Conservation (phyloP, 2,113 vertebrate genomes). For the Chauna torquata region DNA sequence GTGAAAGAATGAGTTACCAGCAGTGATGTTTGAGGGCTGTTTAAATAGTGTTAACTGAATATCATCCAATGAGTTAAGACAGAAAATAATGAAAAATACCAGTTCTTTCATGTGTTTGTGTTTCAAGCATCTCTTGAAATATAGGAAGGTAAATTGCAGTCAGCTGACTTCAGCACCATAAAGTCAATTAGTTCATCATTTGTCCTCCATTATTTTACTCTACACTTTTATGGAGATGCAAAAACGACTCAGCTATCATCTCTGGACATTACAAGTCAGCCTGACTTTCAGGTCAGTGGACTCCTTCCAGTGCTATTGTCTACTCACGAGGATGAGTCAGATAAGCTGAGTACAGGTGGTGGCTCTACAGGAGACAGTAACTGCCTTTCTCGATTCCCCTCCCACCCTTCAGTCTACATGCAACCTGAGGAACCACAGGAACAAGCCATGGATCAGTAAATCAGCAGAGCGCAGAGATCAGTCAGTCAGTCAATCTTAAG, state of each 20-base stretch:
- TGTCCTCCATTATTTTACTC: not conserved
- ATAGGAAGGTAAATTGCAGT: not conserved
- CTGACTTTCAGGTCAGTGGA: not conserved
- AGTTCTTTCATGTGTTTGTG: not conserved
- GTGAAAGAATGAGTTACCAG: not conserved
- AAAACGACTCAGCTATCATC: not conserved
- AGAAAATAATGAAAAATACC: not conserved
- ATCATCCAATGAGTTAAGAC: not conserved
- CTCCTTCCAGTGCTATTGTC: not conserved
- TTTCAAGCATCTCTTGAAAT: not conserved
- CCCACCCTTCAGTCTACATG: not conserved
- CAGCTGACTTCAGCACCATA: not conserved
- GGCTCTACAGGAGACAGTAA: not conserved
- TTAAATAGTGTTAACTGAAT: not conserved
- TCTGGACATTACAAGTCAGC: not conserved
- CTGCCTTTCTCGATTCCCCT: not conserved
- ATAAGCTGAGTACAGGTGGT: not conserved
- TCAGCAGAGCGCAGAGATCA: constrained; percentile 60
- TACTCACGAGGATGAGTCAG: not conserved
- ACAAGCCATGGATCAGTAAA: constrained; percentile 43
- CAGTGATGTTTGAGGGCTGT: not conserved
- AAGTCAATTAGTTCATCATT: not conserved
- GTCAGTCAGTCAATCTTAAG: constrained; percentile 71
- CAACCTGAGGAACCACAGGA: not conserved
- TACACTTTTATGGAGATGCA: not conserved